Base-by-base conservation (phyloP, 2,113 vertebrate species). In the Psittacula cyanocephala region DNA sequence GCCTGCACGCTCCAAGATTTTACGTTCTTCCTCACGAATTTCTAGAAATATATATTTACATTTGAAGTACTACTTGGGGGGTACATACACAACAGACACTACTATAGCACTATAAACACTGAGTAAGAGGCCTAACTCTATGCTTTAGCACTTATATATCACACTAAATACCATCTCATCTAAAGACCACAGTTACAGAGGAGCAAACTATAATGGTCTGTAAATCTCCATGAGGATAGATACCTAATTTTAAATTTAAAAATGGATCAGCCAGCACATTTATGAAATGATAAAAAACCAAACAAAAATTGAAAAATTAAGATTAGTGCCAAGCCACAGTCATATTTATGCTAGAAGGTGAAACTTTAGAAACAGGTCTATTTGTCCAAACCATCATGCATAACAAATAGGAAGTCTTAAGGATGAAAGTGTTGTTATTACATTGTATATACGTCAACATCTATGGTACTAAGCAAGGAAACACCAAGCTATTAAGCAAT, bases 1-100 rank as follows among this genome's bases (percentile, higher is more conserved):
- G 46, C 99, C 99, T 0, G 98, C 98, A 50, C 97, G 98, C 81
- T 99, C 99, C 88, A 99, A 70, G 68, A 99, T 98, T 68, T 96
- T 95, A 3, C 98, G 98, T 74, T 99, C 99, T 67, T 99, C 98
- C 50, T 98, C 98, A 89, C 99, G 97, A 47, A 99, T 99, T 97
- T 98, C 99, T 99, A 93, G 37, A 71, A 95, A 83, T 5, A 86
- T 15, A 89, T 92, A 96, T 1, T 18, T 43, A 64, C 1, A 2
- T 41, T 10, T 76, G 46, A 78, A 52, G 60, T 8, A n/a, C 5
- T 17, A 74, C 29, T 52, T 4, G 3, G 14, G 25, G 22, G 13
- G 4, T 18, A 59, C 24, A 11, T 11, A 72, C 11, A 44, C 50
- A 68, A 33, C 53, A 88, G 24, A 75, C 9, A 60, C n/a, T n/a